Evolutionary conservation across 2,113 vertebrate genomes (phyloP).

Genomic region (Lamprotornis superbus): DNA sequence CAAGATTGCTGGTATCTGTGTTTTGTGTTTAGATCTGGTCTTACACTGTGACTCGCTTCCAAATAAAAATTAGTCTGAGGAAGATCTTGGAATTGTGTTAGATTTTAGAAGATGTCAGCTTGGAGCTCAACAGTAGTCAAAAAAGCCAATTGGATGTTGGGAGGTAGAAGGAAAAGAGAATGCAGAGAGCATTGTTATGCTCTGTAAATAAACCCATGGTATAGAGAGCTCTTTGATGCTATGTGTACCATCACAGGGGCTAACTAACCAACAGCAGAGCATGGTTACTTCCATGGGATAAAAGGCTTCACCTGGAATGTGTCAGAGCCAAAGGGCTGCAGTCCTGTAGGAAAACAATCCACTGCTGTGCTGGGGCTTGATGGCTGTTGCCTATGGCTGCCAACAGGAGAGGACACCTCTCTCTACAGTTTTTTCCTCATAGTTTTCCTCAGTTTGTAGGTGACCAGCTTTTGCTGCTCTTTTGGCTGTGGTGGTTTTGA

Average conservation of each 20-base stretch:
- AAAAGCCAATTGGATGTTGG: background rate
- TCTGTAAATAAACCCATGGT: background rate
- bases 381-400: background rate
- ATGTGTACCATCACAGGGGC: background rate
- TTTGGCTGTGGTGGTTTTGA: background rate
- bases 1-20: background rate
- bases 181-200: rapidly evolving
- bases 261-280: background rate
- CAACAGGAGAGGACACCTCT: background rate
- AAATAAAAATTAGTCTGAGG: background rate
- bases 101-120: background rate
- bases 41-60: background rate
- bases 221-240: background rate
- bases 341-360: background rate
- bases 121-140: background rate
- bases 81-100: background rate
- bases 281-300: background rate
- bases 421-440: background rate
- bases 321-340: background rate
- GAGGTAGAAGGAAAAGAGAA: background rate
- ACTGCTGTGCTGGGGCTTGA: rapidly evolving
- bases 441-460: background rate
- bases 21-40: background rate
- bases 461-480: background rate
- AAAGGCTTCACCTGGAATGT: background rate